Evolutionary conservation across 2,113 vertebrate genomes (phyloP).

Genomic region (Pithys albifrons): DNA sequence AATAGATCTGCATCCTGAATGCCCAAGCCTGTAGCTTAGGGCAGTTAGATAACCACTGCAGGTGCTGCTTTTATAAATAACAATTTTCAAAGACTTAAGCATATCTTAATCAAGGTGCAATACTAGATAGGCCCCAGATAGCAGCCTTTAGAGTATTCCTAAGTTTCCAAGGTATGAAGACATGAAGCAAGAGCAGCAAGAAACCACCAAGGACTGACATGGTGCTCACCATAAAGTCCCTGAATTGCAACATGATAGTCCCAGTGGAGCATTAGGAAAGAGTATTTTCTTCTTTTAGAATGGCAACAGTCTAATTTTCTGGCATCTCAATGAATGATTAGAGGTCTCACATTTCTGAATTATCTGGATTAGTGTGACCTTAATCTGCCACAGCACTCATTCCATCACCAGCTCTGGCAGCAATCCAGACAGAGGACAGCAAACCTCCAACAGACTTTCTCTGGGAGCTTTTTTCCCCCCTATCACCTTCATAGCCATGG

Average conservation of each 20-base stretch:
- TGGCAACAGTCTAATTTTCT: conserved; percentile 2
- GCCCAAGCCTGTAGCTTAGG: background rate
- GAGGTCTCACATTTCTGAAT: conserved; percentile 46
- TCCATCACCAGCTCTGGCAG: conserved; percentile 33
- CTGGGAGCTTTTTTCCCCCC: background rate
- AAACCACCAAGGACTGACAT: background rate
- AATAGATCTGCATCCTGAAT: background rate
- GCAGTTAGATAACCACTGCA: background rate
- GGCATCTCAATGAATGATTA: background rate
- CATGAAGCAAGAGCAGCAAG: background rate
- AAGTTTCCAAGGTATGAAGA: background rate
- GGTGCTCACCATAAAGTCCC: background rate
- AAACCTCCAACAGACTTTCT: background rate
- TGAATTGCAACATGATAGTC: background rate
- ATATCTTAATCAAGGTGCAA: background rate
- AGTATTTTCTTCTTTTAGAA: background rate
- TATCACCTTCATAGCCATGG: background rate
- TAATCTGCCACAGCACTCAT: conserved; percentile 23
- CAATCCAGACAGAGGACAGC: conserved; percentile 30
- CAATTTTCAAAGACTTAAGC: background rate
- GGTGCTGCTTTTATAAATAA: background rate
- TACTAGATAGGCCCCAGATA: background rate
- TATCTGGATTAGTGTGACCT: conserved; percentile 56
- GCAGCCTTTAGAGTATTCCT: background rate
- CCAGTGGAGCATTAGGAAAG: background rate